Evolutionary conservation across 2,797 vertebrate genomes (phyloP).

Genomic region (Ciconia nigra): DNA sequence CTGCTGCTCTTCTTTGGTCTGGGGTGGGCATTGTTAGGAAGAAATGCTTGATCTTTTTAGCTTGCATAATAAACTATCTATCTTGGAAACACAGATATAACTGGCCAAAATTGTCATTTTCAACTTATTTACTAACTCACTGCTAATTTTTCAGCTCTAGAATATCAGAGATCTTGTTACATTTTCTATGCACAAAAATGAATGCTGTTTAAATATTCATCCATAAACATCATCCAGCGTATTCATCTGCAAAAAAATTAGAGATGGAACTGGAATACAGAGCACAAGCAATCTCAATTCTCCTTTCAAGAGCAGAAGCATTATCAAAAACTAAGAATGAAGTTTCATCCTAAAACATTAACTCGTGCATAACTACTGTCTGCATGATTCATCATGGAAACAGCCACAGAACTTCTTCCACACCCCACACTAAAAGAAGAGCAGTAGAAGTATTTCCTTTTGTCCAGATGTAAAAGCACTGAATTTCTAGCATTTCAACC

Average conservation of each 20-base stretch:
- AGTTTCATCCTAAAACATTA: not conserved
- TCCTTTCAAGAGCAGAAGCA: not conserved
- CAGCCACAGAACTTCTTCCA: not conserved
- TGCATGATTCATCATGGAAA: not conserved
- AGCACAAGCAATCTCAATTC: not conserved
- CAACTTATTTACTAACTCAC: not conserved
- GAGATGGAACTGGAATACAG: not conserved
- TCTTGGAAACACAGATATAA: not conserved
- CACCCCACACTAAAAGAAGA: not conserved
- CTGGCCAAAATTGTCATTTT: not conserved
- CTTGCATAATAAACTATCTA: not conserved
- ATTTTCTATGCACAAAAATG: not conserved
- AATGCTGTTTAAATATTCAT: not conserved
- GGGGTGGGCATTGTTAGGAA: not conserved
- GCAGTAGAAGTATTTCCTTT: not conserved
- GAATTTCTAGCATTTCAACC: not conserved
- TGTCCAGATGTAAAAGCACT: not conserved
- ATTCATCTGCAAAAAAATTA: not conserved
- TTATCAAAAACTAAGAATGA: not conserved
- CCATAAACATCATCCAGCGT: not conserved
- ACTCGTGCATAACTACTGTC: not conserved
- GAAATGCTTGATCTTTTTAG: not conserved
- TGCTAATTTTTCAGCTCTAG: not conserved
- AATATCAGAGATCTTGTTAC: not conserved
- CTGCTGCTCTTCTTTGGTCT: not conserved